Evolutionary conservation across 2,113 vertebrate species (phyloP).

Genomic region (Ivindomyrus marchei): DNA sequence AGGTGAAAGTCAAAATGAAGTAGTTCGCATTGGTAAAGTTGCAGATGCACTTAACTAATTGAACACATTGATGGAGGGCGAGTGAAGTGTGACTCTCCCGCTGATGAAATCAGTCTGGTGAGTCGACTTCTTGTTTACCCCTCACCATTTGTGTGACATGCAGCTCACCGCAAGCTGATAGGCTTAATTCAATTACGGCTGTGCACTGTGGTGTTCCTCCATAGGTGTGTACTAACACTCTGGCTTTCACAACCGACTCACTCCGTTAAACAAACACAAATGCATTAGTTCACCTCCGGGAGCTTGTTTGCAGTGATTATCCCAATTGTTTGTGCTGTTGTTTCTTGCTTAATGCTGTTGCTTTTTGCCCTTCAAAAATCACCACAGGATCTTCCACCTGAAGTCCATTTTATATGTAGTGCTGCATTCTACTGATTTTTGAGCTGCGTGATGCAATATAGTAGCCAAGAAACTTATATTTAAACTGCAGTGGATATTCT

Average conservation of each 20-base stretch:
- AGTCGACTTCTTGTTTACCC: not conserved
- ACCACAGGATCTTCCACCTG: slow-evolving; percentile 50
- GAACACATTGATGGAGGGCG: not conserved
- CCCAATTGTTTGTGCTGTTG: slow-evolving; percentile 59
- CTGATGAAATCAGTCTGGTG: not conserved
- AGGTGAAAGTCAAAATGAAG: slow-evolving; percentile 6
- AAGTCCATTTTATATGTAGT: slow-evolving; percentile 19
- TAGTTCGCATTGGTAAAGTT: not conserved
- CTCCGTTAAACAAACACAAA: slow-evolving; percentile 56
- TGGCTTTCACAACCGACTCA: slow-evolving; percentile 62
- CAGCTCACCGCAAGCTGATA: slow-evolving; percentile 41
- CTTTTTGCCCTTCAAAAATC: slow-evolving; percentile 50
- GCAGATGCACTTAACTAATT: not conserved
- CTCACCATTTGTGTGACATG: not conserved
- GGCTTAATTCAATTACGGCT: slow-evolving; percentile 59
- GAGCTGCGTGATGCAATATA: slow-evolving; percentile 50
- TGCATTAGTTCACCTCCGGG: slow-evolving; percentile 52
- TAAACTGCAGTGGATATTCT: slow-evolving; percentile 38
- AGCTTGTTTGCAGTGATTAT: slow-evolving; percentile 56
- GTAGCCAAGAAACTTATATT: slow-evolving; percentile 42
- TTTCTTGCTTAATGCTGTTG: slow-evolving; percentile 58
- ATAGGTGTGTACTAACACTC: slow-evolving; percentile 63
- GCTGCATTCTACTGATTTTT: slow-evolving; percentile 45
- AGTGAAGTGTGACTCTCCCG: not conserved
- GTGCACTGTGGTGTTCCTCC: slow-evolving; percentile 49